These are phyloP conservation scores for Triplophysa dalaica DNA, from an alignment of 2,113 vertebrate genomes.

Conservation along the genomic window DNA sequence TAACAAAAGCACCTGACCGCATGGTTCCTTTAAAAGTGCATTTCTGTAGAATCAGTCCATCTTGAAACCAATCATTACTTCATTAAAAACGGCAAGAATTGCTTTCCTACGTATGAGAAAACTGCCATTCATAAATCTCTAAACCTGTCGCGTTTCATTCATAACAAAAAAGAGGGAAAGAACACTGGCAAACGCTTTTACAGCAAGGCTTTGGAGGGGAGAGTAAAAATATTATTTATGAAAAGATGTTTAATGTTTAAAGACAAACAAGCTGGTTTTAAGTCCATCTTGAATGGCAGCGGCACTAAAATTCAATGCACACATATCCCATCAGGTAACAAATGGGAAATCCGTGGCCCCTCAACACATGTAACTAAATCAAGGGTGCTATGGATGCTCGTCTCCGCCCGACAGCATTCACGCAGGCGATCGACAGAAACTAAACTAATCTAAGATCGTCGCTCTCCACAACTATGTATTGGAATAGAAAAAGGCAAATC, in stretches of 20 bases:
- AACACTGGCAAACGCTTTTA: background rate
- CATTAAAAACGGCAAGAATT: background rate
- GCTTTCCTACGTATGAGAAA: background rate
- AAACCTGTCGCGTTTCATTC: background rate
- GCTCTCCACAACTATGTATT: background rate
- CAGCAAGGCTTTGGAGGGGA: too few species aligned
- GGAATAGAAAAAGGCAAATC: background rate
- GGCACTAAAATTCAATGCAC: background rate
- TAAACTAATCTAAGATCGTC: background rate
- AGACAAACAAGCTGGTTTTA: too few species aligned
- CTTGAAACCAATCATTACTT: background rate
- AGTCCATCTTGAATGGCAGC: too few species aligned
- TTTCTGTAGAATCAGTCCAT: background rate
- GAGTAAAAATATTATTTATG: too few species aligned
- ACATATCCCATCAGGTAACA: background rate
- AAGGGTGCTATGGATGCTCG: background rate
- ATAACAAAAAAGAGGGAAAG: background rate
- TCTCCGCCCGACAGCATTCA: background rate
- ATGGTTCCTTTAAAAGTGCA: background rate
- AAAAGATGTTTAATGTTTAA: too few species aligned
- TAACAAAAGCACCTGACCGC: background rate
- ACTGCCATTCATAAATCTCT: slow-evolving; percentile 5
- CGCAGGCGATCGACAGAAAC: background rate
- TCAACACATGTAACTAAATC: background rate
- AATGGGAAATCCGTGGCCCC: background rate